Percentiles rank a stretch among this genome's conserved stretches.
These are phyloP conservation scores for Campylorhamphus procurvoides DNA, from an alignment of 2,113 vertebrate species.

Conservation along the genomic window DNA sequence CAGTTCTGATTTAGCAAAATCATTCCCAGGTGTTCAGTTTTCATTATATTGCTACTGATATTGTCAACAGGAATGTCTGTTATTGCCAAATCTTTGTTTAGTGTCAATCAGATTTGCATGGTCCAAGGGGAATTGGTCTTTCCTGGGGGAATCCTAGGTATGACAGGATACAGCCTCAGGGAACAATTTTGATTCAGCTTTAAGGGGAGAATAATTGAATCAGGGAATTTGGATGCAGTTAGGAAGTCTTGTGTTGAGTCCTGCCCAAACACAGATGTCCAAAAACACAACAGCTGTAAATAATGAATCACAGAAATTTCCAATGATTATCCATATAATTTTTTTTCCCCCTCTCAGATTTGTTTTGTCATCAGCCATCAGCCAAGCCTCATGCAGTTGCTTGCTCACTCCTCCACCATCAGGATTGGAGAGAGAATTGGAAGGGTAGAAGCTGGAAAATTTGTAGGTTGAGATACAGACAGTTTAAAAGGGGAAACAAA, in stretches of 20 bases:
- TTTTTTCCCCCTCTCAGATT: neutral
- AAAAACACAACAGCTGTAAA: neutral
- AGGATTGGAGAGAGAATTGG: neutral
- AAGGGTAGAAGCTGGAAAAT: neutral
- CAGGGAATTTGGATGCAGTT: neutral
- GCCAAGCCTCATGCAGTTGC: rapidly evolving
- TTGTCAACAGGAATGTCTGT: neutral
- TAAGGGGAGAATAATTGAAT: neutral
- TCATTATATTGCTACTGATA: neutral
- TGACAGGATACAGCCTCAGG: neutral
- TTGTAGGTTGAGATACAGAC: neutral
- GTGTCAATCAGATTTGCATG: neutral
- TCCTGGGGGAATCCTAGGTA: neutral
- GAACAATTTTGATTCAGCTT: neutral
- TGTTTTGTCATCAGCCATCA: neutral
- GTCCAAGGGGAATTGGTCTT: neutral
- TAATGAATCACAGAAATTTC: neutral
- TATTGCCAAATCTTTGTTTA: neutral
- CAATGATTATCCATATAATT: neutral
- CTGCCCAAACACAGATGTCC: neutral
- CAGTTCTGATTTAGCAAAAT: neutral
- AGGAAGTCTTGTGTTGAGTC: neutral
- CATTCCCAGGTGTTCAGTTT: neutral
- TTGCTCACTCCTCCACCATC: too few species aligned
- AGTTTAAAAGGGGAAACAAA: neutral